Conservation (phyloP, 2,888 invertebrate species). For the Megaustenia siamemsis region DNA sequence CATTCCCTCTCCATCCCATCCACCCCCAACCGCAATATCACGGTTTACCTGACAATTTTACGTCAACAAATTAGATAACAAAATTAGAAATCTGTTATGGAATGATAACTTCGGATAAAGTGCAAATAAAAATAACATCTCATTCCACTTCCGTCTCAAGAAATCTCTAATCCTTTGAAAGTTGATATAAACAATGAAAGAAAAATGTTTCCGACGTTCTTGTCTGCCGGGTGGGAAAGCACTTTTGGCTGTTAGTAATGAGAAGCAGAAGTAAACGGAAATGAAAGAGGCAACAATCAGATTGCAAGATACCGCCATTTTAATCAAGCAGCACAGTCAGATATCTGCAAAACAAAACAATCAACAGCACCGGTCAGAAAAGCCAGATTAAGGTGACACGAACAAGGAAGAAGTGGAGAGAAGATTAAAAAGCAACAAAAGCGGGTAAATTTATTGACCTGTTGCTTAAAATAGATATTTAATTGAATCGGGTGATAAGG, state of each 20-base stretch:
- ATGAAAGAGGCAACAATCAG: not conserved
- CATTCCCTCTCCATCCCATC: no score
- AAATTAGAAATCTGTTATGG: no score
- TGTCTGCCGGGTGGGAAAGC: not conserved
- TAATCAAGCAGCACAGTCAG: not conserved
- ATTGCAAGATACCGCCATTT: not conserved
- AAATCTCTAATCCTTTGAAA: no score
- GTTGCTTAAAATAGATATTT: conserved; percentile 28
- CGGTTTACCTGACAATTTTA: no score
- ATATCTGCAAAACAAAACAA: not conserved
- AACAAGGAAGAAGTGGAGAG: not conserved
- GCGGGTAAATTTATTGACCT: not conserved
- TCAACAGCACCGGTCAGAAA: not conserved
- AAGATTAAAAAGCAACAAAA: no score
- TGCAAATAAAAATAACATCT: no score
- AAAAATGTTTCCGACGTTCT: not conserved
- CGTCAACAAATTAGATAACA: no score
- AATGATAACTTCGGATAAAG: no score
- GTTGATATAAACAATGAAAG: no score
- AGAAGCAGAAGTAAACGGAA: not conserved
- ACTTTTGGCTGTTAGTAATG: not conserved
- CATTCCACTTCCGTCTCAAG: no score
- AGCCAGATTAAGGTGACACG: not conserved
- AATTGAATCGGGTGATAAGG: not conserved
- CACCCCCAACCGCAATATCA: no score